phyloP scores from a whole-genome alignment of 2,888 invertebrate genomes.

The Oxycera nigricornis region DNA sequence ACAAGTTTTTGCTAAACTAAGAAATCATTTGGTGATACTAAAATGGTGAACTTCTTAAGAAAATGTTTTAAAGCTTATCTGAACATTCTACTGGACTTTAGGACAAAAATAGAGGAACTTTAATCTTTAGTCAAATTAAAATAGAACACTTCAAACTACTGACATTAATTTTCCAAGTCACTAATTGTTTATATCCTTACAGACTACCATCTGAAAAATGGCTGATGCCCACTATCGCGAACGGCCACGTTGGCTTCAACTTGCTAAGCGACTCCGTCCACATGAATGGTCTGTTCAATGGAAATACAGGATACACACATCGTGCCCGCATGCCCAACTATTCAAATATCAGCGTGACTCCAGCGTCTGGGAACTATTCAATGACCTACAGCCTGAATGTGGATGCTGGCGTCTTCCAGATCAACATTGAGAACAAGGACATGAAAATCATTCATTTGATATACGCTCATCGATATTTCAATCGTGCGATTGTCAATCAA shows the following conservation, averaged over 20 bases:
- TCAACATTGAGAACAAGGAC: constrained; percentile 47
- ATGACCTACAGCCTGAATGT: constrained; percentile 62
- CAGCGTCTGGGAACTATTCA: constrained; percentile 47
- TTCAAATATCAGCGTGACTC: constrained; percentile 62
- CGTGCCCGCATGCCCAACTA: constrained; percentile 69
- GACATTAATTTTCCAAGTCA: not conserved
- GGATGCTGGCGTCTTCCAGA: constrained; percentile 62
- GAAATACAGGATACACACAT: constrained; percentile 65
- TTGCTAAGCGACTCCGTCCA: constrained; percentile 68
- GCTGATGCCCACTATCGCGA: constrained; percentile 68
- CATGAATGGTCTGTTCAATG: constrained; percentile 69
- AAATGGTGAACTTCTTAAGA: no score
- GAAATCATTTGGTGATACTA: no score
- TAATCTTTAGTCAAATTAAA: no score
- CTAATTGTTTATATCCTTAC: no score
- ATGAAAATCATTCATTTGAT: constrained; percentile 51
- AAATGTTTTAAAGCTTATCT: no score
- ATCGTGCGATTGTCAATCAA: constrained; percentile 60
- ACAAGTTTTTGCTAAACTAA: no score
- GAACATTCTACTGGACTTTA: no score
- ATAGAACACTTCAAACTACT: no score
- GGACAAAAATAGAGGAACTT: no score
- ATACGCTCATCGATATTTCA: constrained; percentile 61
- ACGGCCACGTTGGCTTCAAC: constrained; percentile 68
- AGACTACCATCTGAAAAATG: constrained; percentile 65